Evolutionary conservation across 2,888 invertebrate species (phyloP).

Genomic region (Oasisia sp.): DNA sequence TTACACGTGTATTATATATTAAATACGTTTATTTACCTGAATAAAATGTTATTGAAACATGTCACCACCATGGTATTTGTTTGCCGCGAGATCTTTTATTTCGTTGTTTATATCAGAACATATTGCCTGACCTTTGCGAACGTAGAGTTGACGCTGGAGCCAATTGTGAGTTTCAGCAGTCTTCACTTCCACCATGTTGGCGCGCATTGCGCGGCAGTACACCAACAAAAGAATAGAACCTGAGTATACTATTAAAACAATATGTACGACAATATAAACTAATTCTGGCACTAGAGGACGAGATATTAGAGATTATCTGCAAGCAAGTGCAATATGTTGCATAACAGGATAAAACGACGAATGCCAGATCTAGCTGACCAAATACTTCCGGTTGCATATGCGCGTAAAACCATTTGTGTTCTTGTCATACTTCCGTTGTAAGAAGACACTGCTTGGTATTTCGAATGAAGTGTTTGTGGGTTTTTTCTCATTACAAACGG

Average conservation of each 20-base stretch:
- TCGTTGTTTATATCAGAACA: too few species aligned
- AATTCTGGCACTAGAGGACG: background rate
- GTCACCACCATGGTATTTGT: too few species aligned
- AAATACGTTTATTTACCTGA: too few species aligned
- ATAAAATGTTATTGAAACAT: too few species aligned
- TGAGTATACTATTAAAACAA: background rate
- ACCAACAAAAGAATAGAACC: background rate
- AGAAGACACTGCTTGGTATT: too few species aligned
- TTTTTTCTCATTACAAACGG: too few species aligned
- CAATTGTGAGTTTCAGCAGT: background rate
- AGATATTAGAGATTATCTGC: background rate
- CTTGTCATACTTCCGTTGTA: background rate
- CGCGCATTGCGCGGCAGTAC: background rate
- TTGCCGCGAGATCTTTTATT: background rate
- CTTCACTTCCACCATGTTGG: background rate
- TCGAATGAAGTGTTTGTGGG: too few species aligned
- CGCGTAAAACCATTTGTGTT: background rate
- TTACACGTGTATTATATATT: too few species aligned
- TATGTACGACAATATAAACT: background rate
- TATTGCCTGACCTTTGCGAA: background rate
- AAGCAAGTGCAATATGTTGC: background rate
- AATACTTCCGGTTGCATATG: background rate
- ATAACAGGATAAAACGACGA: background rate
- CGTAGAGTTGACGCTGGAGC: background rate
- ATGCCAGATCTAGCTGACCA: background rate